phyloP scores from a whole-genome alignment of 2,113 vertebrate genomes.

The Callospermophilus lateralis region DNA sequence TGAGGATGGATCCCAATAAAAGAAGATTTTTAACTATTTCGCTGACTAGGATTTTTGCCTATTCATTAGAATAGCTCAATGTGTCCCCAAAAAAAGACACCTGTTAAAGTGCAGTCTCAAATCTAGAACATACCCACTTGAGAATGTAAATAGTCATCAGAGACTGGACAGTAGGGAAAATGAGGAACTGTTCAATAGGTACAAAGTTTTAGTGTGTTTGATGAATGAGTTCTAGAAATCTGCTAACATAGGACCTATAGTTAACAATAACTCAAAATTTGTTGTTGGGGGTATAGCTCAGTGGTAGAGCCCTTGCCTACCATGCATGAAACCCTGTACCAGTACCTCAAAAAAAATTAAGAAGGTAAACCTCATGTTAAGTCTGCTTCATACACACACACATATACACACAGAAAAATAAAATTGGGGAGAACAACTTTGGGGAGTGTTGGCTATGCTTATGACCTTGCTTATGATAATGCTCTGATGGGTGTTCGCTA shows the following conservation, averaged over 20 bases:
- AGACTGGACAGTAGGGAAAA: neutral
- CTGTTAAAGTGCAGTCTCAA: neutral
- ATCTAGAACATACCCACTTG: neutral
- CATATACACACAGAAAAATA: neutral
- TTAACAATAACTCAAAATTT: neutral
- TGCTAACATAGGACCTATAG: neutral
- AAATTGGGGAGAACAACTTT: neutral
- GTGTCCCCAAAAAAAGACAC: neutral
- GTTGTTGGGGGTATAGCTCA: neutral
- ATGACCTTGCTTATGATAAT: neutral
- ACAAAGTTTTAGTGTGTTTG: neutral
- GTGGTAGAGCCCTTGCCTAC: neutral
- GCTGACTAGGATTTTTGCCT: slow-evolving; percentile 4
- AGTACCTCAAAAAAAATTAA: neutral
- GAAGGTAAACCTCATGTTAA: neutral
- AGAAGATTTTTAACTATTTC: neutral
- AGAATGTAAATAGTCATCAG: neutral
- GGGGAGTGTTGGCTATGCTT: neutral
- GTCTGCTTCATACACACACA: neutral
- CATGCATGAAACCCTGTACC: too few species aligned
- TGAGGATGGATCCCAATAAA: neutral
- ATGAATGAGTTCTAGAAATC: neutral
- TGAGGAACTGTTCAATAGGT: neutral
- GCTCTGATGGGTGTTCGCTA: neutral
- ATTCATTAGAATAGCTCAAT: neutral